Conservation (phyloP, 2,797 vertebrate species). For the Danio tinwini region DNA sequence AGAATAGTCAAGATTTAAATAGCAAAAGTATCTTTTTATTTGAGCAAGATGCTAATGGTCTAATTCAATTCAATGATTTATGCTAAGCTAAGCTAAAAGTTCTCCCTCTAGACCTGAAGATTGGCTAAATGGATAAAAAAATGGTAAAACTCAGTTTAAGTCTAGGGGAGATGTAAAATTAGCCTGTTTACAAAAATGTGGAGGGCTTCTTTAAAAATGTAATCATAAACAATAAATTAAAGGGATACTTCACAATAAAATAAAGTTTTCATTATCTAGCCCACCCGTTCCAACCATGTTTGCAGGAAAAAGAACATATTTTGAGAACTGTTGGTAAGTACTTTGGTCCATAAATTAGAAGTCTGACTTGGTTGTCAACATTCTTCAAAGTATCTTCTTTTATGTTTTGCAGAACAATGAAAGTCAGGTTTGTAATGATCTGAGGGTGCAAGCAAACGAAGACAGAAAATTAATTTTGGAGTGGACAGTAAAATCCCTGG, state of each 20-base stretch:
- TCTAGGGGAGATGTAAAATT: too few species aligned
- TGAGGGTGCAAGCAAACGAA: not conserved
- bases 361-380: not conserved
- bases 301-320: not conserved
- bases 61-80: too few species aligned
- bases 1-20: too few species aligned
- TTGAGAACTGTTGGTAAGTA: not conserved
- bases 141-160: too few species aligned
- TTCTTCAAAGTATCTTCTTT: not conserved
- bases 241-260: not conserved
- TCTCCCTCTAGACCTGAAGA: too few species aligned
- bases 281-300: too few species aligned
- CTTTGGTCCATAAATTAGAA: not conserved
- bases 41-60: too few species aligned
- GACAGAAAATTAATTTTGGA: not conserved
- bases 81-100: too few species aligned
- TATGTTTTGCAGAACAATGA: not conserved
- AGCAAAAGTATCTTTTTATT: too few species aligned
- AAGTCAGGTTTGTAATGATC: not conserved
- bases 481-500: too few species aligned
- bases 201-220: not conserved
- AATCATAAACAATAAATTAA: not conserved
- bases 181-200: not conserved
- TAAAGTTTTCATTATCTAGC: not conserved
- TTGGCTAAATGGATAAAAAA: too few species aligned